Evolutionary conservation across 2,888 invertebrate genomes (phyloP).

Genomic region (Argyresthia albistria): DNA sequence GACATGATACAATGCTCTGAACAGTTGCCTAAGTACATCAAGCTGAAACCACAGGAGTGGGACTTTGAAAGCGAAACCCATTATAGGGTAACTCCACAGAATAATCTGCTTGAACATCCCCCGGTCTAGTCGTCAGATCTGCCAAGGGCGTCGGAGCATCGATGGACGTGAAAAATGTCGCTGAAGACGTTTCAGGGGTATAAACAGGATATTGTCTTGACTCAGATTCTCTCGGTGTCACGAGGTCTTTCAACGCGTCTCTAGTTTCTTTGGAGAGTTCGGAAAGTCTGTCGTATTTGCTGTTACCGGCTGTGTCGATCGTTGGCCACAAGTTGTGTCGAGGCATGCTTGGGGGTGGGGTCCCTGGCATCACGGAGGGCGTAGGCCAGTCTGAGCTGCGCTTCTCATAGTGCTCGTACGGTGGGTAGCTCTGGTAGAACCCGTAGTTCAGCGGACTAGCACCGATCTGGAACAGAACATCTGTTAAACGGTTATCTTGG

Average conservation of each 20-base stretch:
- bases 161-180: conserved; percentile 30
- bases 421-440: conserved; percentile 75
- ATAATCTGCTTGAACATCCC: conserved; percentile 63
- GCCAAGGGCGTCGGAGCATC: conserved; percentile 36
- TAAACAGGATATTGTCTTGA: conserved; percentile 39
- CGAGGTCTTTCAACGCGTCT: neutral
- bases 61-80: conserved; percentile 64
- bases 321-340: conserved; percentile 25
- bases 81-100: conserved; percentile 60
- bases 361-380: conserved; percentile 40
- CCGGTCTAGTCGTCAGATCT: conserved; percentile 51
- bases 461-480: conserved; percentile 75
- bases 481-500: conserved; percentile 59
- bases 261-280: conserved; percentile 9
- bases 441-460: conserved; percentile 83
- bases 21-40: conserved; percentile 44
- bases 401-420: conserved; percentile 59
- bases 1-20: conserved; percentile 36
- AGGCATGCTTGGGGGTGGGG: conserved; percentile 29
- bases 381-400: conserved; percentile 45
- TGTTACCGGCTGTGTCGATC: conserved; percentile 17
- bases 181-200: conserved; percentile 18
- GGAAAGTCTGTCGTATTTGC: conserved; percentile 34
- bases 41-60: conserved; percentile 65
- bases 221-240: conserved; percentile 27